These are phyloP conservation scores for Borostomias antarcticus DNA, from an alignment of 2,797 vertebrate genomes.

Conservation along the genomic window DNA sequence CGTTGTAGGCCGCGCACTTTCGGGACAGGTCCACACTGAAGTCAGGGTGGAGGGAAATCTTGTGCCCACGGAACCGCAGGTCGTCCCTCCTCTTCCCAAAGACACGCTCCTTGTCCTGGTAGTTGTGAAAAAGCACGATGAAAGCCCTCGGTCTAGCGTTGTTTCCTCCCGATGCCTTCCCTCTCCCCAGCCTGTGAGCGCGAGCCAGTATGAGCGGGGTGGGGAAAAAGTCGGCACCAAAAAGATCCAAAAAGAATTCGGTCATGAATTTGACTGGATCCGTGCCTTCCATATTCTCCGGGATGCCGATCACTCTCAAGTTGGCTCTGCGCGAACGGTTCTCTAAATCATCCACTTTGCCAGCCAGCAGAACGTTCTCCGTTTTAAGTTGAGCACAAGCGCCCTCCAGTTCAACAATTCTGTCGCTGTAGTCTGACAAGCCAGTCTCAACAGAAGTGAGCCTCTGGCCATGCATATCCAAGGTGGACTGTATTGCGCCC, in stretches of 20 bases:
- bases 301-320: no score
- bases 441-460: no score
- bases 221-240: no score
- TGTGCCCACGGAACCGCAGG: background rate
- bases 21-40: background rate
- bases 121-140: slow-evolving; percentile 7
- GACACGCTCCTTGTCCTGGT: slow-evolving; percentile 13
- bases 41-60: background rate
- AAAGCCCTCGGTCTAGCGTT: background rate
- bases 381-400: no score
- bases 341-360: background rate
- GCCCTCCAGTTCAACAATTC: no score
- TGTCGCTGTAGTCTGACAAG: no score
- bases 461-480: background rate
- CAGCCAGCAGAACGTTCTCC: background rate
- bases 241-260: no score
- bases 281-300: no score
- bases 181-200: slow-evolving; percentile 7
- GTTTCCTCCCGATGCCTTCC: background rate
- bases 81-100: background rate
- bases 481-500: background rate
- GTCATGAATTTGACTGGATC: no score
- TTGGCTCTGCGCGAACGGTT: no score
- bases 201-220: no score
- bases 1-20: background rate